Conservation (phyloP, 2,113 vertebrate species). For the Poecile atricapillus region DNA sequence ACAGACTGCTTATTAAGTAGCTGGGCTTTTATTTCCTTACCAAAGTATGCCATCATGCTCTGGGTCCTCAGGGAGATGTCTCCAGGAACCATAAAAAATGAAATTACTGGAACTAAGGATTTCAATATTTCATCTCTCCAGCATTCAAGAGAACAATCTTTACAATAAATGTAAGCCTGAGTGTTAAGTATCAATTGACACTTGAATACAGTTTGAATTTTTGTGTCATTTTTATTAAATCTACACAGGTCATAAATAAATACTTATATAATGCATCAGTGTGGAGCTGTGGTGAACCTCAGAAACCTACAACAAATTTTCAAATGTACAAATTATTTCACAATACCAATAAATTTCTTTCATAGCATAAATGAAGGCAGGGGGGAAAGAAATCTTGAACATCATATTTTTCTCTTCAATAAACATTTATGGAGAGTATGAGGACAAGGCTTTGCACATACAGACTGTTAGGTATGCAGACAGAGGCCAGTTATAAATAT, state of each 20-base stretch:
- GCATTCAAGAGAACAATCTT: not conserved
- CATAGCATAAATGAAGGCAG: not conserved
- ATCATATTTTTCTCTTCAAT: not conserved
- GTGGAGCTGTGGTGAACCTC: not conserved
- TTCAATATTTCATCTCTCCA: constrained; percentile 42
- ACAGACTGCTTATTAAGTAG: constrained; percentile 10
- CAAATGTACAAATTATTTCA: not conserved
- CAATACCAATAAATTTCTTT: not conserved
- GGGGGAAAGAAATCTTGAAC: not conserved
- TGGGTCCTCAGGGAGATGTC: constrained; percentile 13
- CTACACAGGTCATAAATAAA: not conserved
- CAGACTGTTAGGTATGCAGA: not conserved
- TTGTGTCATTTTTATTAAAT: constrained; percentile 15
- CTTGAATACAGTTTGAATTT: not conserved
- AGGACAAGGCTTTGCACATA: not conserved
- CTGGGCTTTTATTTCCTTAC: constrained; percentile 44
- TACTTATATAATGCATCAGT: not conserved
- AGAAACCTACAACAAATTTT: constrained; percentile 12
- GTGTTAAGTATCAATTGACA: constrained; percentile 35
- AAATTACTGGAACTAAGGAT: constrained; percentile 20
- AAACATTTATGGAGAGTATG: not conserved
- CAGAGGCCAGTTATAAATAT: constrained; percentile 13
- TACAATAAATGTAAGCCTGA: not conserved
- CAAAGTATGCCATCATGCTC: constrained; percentile 14
- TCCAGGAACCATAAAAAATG: constrained; percentile 43